Evolutionary conservation across 2,888 invertebrate genomes (phyloP).

Genomic region (Ashinkailepas kermadecensis): DNA sequence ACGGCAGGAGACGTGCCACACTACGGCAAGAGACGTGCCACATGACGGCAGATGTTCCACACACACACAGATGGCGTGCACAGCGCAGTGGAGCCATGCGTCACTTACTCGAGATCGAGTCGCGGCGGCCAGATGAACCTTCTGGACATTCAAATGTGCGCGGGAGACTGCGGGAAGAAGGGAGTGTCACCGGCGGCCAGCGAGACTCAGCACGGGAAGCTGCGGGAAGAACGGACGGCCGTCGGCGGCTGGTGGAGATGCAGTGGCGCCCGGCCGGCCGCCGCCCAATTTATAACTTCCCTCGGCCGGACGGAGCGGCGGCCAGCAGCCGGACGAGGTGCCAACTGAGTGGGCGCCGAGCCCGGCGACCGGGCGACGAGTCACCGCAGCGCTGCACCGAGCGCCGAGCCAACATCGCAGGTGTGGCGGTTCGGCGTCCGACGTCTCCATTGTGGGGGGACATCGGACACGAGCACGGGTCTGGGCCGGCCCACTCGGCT

Average conservation of each 20-base stretch:
- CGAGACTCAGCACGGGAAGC: not conserved
- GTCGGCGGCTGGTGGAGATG: not conserved
- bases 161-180: not conserved
- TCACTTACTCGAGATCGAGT: not conserved
- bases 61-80: not conserved
- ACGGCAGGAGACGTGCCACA: no score
- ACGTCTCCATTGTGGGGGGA: no score
- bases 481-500: no score
- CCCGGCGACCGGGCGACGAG: no score
- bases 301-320: not conserved
- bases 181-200: no score
- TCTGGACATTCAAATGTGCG: slow-evolving; percentile 6
- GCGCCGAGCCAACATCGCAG: no score
- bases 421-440: no score
- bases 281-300: not conserved
- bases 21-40: no score
- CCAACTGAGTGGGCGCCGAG: not conserved
- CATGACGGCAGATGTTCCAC: no score
- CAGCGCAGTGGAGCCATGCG: not conserved
- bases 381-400: no score
- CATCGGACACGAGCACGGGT: no score
- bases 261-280: not conserved
- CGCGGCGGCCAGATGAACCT: slow-evolving; percentile 6
- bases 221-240: not conserved
- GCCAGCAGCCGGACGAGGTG: not conserved